Conservation (phyloP, 1,140 invertebrate species). For the Calycopis cecrops region DNA sequence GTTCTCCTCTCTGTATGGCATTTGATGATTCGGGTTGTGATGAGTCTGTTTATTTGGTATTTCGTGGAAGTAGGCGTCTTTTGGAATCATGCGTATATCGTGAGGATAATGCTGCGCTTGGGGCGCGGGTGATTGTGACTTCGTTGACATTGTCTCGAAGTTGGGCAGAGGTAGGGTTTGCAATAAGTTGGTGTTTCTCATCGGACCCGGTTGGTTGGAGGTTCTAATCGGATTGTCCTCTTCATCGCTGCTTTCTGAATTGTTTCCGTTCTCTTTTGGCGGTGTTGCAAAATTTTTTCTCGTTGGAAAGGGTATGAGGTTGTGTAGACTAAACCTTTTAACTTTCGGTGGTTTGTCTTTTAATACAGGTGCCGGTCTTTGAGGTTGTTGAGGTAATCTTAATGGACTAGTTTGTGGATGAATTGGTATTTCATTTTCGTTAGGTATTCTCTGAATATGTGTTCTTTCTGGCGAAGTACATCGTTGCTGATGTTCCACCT, state of each 20-base stretch:
- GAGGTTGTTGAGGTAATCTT: constrained; percentile 64
- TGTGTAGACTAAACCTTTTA: constrained; percentile 72
- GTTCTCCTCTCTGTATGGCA: constrained; percentile 53
- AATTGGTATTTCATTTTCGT: constrained; percentile 35
- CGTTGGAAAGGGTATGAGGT: constrained; percentile 69
- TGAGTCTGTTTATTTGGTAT: constrained; percentile 69
- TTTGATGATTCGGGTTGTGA: constrained; percentile 33
- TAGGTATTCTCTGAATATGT: constrained; percentile 36
- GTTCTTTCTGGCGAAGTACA: constrained; percentile 47
- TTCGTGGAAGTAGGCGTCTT: constrained; percentile 78
- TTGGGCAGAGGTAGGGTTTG: constrained; percentile 71
- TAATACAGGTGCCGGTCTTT: constrained; percentile 57
- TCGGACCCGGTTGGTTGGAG: constrained; percentile 68
- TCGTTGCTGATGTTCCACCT: constrained; percentile 73
- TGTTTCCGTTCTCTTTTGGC: constrained; percentile 68
- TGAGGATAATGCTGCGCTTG: constrained; percentile 45
- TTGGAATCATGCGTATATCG: constrained; percentile 69
- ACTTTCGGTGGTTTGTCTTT: constrained; percentile 70
- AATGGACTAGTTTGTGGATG: constrained; percentile 39
- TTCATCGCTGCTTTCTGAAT: constrained; percentile 76
- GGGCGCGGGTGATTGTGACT: constrained; percentile 67
- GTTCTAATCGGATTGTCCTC: constrained; percentile 74
- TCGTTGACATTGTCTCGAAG: constrained; percentile 73
- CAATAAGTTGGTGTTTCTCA: constrained; percentile 74
- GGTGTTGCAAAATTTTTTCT: constrained; percentile 69